phyloP scores from a whole-genome alignment of 2,888 invertebrate species.

The Drosophila formosana region DNA sequence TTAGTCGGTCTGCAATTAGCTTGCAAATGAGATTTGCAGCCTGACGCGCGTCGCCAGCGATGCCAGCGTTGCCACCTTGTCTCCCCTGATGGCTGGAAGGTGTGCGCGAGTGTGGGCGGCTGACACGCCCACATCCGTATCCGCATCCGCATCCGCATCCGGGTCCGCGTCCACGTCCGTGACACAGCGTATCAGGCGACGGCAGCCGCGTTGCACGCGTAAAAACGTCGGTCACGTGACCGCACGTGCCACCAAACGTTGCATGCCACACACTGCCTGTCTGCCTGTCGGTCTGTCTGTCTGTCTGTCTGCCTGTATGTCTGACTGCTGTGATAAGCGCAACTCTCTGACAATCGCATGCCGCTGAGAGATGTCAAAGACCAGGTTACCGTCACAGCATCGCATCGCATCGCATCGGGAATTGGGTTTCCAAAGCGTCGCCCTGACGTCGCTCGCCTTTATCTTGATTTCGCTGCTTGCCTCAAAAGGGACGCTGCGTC shows the following conservation, averaged over 20 bases:
- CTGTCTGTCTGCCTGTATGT: neutral
- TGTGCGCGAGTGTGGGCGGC: conserved; percentile 15
- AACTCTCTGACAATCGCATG: conserved; percentile 62
- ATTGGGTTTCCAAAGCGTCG: conserved; percentile 44
- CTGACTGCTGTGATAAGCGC: conserved; percentile 72
- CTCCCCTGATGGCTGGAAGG: neutral
- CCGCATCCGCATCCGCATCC: conserved; percentile 55
- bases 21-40: conserved; percentile 62
- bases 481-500: neutral
- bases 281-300: too few relatives aligned
- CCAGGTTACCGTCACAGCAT: conserved; percentile 51
- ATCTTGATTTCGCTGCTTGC: conserved; percentile 44
- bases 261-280: conserved; percentile 12
- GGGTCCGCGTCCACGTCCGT: conserved; percentile 51
- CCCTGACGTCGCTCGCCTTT: conserved; percentile 32
- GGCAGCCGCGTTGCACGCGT: conserved; percentile 67
- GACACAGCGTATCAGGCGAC: conserved; percentile 35
- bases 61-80: conserved; percentile 36
- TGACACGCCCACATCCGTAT: conserved; percentile 52
- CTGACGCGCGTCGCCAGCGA: conserved; percentile 25
- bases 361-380: conserved; percentile 66
- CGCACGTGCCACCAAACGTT: conserved; percentile 68
- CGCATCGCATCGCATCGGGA: conserved; percentile 15
- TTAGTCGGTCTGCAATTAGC: conserved; percentile 63
- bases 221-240: conserved; percentile 76